Evolutionary conservation across 2,113 vertebrate genomes (phyloP).

Genomic region (Chiloscyllium plagiosum): DNA sequence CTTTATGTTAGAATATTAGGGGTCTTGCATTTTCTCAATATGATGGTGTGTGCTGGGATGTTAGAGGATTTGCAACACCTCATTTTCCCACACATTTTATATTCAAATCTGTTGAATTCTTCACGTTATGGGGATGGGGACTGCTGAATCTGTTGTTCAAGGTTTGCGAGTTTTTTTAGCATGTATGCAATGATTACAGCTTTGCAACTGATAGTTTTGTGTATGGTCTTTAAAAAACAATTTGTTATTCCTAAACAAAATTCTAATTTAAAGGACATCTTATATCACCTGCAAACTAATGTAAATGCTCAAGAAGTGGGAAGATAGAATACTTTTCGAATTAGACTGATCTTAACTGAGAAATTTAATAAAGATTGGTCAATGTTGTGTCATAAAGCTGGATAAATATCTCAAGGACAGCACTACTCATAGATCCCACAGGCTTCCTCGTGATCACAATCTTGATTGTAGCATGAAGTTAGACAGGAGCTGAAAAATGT

Average conservation of each 20-base stretch:
- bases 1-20: neutral
- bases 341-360: neutral
- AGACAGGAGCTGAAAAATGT: neutral
- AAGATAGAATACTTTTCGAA: neutral
- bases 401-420: neutral
- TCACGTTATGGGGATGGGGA: neutral
- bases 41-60: neutral
- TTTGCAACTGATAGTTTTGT: neutral
- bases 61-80: neutral
- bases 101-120: neutral
- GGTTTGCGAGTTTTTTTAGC: neutral
- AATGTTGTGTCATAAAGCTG: neutral
- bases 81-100: neutral
- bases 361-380: neutral
- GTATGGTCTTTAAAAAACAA: too few species aligned
- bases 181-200: neutral
- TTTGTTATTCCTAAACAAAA: too few species aligned
- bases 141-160: neutral
- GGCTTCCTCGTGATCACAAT: neutral
- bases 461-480: neutral
- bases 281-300: neutral
- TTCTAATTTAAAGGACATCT: neutral
- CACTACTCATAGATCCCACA: neutral
- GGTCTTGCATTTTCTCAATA: neutral
- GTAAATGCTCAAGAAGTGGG: too few species aligned